Evolutionary conservation across 2,888 invertebrate species (phyloP).

Genomic region (Machimus atricapillus): DNA sequence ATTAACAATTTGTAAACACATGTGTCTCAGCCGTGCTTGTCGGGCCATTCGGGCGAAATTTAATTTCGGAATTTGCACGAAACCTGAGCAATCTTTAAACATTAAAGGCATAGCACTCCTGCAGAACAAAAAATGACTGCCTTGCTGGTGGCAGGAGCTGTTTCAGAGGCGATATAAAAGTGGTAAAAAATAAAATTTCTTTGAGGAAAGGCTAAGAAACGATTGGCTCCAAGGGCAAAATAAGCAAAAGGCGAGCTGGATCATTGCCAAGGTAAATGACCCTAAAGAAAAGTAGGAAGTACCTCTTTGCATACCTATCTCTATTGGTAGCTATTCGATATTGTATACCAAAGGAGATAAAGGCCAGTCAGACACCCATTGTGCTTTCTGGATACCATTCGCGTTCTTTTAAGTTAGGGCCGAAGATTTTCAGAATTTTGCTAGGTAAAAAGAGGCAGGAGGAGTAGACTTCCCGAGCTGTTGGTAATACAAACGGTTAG

Average conservation of each 20-base stretch:
- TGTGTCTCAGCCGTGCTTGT: background rate
- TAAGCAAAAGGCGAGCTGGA: slow-evolving; percentile 21
- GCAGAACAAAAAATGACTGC: background rate
- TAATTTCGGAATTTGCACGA: slow-evolving; percentile 18
- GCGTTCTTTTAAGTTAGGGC: background rate
- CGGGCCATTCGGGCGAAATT: background rate
- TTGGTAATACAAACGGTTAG: background rate
- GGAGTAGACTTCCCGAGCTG: background rate
- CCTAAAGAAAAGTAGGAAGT: slow-evolving; percentile 19
- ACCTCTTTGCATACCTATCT: slow-evolving; percentile 16
- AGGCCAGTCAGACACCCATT: slow-evolving; percentile 6
- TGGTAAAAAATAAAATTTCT: slow-evolving; percentile 21
- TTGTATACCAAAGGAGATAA: background rate
- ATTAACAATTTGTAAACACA: slow-evolving; percentile 32
- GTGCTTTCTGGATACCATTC: background rate
- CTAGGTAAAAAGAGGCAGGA: background rate
- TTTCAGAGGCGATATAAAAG: slow-evolving; percentile 27
- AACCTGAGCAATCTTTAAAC: background rate
- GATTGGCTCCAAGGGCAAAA: slow-evolving; percentile 16
- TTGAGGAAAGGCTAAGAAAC: background rate
- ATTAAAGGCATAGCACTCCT: background rate
- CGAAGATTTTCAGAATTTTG: background rate
- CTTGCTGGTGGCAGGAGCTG: background rate
- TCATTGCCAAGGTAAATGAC: slow-evolving; percentile 34
- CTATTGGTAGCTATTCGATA: slow-evolving; percentile 24